Conservation (phyloP, 1,140 invertebrate species). For the Aphidius gifuensis region DNA sequence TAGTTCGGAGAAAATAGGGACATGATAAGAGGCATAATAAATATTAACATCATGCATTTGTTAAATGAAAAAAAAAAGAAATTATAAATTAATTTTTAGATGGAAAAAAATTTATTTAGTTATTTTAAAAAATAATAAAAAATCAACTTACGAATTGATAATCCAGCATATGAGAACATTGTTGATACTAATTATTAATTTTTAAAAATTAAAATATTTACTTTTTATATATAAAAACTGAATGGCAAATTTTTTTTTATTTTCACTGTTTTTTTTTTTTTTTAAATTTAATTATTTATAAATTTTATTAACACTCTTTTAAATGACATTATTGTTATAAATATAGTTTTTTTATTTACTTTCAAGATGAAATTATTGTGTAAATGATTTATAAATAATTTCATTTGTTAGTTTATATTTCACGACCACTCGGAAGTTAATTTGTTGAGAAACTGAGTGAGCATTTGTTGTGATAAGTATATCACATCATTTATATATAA, state of each 20-base stretch:
- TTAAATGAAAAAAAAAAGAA: too few species aligned
- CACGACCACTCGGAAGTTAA: too few species aligned
- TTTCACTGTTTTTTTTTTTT: neutral
- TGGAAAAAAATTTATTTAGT: too few species aligned
- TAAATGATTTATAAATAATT: too few species aligned
- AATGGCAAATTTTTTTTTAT: neutral
- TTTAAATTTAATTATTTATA: neutral
- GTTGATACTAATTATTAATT: neutral
- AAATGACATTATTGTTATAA: constrained; percentile 2
- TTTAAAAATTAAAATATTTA: neutral
- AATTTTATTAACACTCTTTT: neutral
- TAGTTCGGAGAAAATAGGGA: too few species aligned
- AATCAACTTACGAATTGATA: constrained; percentile 29
- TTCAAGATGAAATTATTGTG: neutral
- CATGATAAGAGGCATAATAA: too few species aligned
- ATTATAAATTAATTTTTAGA: too few species aligned
- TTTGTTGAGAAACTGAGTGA: too few species aligned
- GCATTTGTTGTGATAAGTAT: too few species aligned
- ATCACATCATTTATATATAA: too few species aligned
- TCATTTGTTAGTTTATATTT: too few species aligned
- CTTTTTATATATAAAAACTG: neutral
- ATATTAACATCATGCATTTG: too few species aligned
- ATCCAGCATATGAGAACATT: constrained; percentile 32
- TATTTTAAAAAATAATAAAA: constrained; percentile 8
- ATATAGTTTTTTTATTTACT: neutral